Conservation (phyloP, 2,113 vertebrate species). For the Myanophis thanlyinensis region DNA sequence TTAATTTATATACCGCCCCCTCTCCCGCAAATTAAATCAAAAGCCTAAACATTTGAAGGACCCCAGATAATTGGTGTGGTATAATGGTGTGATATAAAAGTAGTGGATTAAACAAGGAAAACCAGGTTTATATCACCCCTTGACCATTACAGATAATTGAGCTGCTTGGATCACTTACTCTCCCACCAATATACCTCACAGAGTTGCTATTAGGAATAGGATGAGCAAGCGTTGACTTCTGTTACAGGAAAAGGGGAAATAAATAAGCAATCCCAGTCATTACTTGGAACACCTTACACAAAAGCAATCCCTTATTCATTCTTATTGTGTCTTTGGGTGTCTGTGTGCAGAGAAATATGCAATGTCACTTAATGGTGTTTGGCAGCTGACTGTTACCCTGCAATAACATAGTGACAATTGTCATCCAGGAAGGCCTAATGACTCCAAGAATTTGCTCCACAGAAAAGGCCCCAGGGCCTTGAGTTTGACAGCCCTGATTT, state of each 20-base stretch:
- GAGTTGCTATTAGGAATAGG: not conserved
- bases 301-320: too few species aligned
- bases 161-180: not conserved
- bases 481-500: too few species aligned
- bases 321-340: not conserved
- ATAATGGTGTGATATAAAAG: not conserved
- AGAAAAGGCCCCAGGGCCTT: too few species aligned
- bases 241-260: not conserved
- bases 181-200: not conserved
- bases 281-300: too few species aligned
- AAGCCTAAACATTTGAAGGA: not conserved
- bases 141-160: not conserved
- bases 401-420: not conserved
- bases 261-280: not conserved
- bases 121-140: not conserved
- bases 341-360: fast-evolving
- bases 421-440: not conserved
- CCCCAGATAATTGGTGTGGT: not conserved
- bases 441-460: not conserved
- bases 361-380: not conserved
- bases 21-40: too few species aligned
- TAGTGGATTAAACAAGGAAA: not conserved
- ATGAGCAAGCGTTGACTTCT: not conserved
- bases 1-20: too few species aligned
- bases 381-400: not conserved